Evolutionary conservation across 2,797 vertebrate genomes (phyloP).

Genomic region (Iguana delicatissima): DNA sequence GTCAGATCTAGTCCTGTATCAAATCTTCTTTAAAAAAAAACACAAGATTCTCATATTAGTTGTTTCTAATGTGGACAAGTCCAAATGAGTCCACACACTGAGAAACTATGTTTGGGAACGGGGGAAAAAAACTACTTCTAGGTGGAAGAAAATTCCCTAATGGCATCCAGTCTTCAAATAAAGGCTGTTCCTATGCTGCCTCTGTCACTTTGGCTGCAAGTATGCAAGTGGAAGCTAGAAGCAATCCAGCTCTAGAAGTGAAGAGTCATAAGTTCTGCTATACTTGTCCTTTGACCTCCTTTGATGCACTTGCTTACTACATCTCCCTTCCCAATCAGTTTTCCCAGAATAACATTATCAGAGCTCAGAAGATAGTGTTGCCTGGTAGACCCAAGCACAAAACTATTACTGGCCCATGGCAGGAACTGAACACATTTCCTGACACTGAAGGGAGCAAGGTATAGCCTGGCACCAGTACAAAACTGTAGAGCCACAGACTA

Average conservation of each 20-base stretch:
- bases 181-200: too few species aligned
- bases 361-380: background rate
- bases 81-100: too few species aligned
- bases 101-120: too few species aligned
- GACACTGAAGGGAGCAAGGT: background rate
- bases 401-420: background rate
- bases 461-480: background rate
- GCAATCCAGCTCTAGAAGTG: background rate
- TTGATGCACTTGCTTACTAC: background rate
- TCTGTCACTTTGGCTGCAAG: background rate
- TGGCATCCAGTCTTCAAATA: too few species aligned
- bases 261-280: background rate
- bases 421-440: background rate
- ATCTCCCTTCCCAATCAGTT: background rate
- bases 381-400: background rate
- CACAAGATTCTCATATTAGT: background rate
- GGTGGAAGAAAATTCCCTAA: too few species aligned
- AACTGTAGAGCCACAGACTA: background rate
- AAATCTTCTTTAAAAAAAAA: conserved; percentile 26
- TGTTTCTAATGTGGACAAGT: background rate
- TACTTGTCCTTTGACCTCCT: background rate
- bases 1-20: background rate
- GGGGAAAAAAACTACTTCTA: too few species aligned
- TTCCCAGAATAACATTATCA: background rate
- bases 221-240: background rate